A percentile compares a stretch with the other conserved stretches of the same genome.
These are phyloP conservation scores for Antitype chi DNA, from an alignment of 2,888 invertebrate genomes.

Conservation along the genomic window DNA sequence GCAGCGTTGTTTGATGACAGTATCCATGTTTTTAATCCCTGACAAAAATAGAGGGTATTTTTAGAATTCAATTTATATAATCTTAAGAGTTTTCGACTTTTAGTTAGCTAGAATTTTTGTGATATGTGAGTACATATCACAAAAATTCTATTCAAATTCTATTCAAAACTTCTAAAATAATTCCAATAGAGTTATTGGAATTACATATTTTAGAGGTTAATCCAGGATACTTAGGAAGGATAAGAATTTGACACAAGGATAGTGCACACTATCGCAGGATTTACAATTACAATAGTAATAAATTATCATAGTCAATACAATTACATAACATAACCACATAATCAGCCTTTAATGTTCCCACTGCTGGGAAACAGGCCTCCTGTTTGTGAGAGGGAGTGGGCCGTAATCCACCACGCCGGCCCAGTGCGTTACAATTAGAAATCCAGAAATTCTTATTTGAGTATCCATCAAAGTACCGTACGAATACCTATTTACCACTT, in stretches of 20 bases:
- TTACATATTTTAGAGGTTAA: neutral
- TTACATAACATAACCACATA: too few relatives aligned
- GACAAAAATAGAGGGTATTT: slow-evolving; percentile 4
- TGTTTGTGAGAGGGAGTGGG: too few relatives aligned
- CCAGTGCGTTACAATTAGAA: neutral
- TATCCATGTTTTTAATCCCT: neutral
- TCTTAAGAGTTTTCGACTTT: slow-evolving; percentile 6
- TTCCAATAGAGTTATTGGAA: too few relatives aligned
- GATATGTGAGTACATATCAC: too few relatives aligned
- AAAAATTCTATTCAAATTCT: too few relatives aligned
- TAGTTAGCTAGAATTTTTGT: neutral
- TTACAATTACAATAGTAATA: neutral
- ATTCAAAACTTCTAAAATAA: too few relatives aligned
- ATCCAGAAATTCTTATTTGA: neutral
- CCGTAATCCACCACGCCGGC: too few relatives aligned
- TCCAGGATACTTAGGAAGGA: neutral
- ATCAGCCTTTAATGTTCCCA: too few relatives aligned
- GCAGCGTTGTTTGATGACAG: slow-evolving; percentile 10
- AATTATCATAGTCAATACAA: neutral
- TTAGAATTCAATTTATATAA: neutral
- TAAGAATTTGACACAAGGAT: neutral
- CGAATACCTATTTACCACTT: neutral
- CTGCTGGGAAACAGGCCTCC: too few relatives aligned
- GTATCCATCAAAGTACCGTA: neutral
- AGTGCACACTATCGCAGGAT: neutral